These are phyloP conservation scores for Neotoxoptera formosana DNA, from an alignment of 1,140 invertebrate genomes.

Conservation along the genomic window DNA sequence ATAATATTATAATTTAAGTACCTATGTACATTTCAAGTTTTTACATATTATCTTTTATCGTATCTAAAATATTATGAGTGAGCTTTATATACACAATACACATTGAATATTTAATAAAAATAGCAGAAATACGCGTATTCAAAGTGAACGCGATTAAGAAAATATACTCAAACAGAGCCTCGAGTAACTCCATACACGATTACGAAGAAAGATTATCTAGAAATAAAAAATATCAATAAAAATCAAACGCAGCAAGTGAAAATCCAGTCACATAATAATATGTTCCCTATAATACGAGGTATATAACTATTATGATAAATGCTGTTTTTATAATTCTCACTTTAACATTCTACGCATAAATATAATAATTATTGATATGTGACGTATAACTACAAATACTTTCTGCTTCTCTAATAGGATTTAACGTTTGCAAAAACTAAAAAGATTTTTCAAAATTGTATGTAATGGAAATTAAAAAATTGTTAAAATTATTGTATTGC, in stretches of 20 bases:
- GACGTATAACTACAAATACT: neutral
- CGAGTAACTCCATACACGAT: neutral
- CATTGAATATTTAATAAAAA: neutral
- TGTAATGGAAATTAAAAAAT: neutral
- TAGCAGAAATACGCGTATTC: neutral
- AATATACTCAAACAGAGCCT: neutral
- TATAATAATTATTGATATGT: neutral
- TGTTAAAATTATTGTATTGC: neutral
- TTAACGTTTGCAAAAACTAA: neutral
- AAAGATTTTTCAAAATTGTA: neutral
- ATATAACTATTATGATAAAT: neutral
- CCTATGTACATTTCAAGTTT: neutral
- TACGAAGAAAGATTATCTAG: neutral
- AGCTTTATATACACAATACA: neutral
- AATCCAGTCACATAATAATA: neutral
- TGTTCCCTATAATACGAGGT: neutral
- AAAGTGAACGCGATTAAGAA: neutral
- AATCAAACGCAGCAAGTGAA: neutral
- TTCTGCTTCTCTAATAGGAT: neutral
- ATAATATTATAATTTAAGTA: neutral
- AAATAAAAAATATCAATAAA: slow-evolving; percentile 25
- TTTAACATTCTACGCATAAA: neutral
- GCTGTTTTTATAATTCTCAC: neutral
- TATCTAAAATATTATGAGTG: neutral
- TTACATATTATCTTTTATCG: neutral